phyloP scores from a whole-genome alignment of 53 echinoderm and acorn worm species.

The Paelopatides confundens region DNA sequence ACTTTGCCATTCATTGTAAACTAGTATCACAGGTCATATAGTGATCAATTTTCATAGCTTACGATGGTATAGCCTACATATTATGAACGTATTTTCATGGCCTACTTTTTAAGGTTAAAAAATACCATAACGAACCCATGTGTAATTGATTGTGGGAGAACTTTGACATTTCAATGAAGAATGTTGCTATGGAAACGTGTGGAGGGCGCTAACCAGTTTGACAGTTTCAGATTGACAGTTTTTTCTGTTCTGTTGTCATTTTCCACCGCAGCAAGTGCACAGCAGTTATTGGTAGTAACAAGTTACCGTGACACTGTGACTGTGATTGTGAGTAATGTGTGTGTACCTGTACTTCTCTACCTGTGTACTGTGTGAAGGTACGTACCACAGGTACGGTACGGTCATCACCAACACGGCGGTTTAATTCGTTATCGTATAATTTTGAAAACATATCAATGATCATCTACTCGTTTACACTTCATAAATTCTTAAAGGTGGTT shows the following conservation, averaged over 20 bases:
- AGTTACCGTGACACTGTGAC: too few species aligned
- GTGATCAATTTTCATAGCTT: background rate
- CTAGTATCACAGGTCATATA: background rate
- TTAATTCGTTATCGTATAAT: too few species aligned
- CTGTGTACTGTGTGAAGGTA: too few species aligned
- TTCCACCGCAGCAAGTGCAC: background rate
- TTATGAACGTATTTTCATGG: background rate
- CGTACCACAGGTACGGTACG: too few species aligned
- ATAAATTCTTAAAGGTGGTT: too few species aligned
- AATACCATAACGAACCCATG: background rate
- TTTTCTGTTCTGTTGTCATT: background rate
- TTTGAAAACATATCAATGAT: too few species aligned
- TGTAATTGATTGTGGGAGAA: constrained; percentile 3
- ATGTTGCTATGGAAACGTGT: background rate
- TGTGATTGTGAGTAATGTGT: too few species aligned
- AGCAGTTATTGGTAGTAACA: background rate
- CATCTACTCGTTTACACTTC: too few species aligned
- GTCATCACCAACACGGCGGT: too few species aligned
- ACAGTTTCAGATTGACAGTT: constrained; percentile 8
- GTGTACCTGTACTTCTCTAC: too few species aligned
- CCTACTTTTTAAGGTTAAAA: constrained; percentile 7
- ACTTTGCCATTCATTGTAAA: background rate
- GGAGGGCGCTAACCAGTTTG: constrained; percentile 8
- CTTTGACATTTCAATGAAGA: constrained; percentile 3
- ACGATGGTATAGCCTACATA: background rate